Percentiles rank a stretch among this genome's conserved stretches.
phyloP scores from a whole-genome alignment of 2,113 vertebrate species.

The Ia io region DNA sequence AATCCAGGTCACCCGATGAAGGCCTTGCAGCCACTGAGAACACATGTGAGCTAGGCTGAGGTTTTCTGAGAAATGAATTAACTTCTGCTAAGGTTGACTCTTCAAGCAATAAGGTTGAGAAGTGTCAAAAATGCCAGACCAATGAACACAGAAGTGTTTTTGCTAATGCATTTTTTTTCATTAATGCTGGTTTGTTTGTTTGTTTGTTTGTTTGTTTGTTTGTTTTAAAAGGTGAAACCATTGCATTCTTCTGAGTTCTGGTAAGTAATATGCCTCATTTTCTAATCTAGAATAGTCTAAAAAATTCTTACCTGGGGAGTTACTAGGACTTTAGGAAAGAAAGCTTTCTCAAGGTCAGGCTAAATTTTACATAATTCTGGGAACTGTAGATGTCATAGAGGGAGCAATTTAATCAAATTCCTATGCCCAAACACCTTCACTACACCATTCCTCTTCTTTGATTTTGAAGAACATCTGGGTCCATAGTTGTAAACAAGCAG shows the following conservation, averaged over 20 bases:
- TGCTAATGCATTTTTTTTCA: not conserved
- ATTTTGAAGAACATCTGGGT: slow-evolving; percentile 7
- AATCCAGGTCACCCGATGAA: not conserved
- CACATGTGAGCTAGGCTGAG: not conserved
- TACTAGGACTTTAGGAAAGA: not conserved
- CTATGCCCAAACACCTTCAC: not conserved
- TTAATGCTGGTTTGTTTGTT: not conserved
- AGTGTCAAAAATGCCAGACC: not conserved
- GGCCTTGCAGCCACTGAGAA: not conserved
- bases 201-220: not conserved
- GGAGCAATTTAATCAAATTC: not conserved
- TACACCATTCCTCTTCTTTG: not conserved
- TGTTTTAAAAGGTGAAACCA: not conserved
- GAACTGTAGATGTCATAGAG: not conserved
- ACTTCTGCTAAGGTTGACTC: not conserved
- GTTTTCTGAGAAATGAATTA: slow-evolving; percentile 8
- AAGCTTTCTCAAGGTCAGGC: not conserved
- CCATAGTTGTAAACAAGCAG: not conserved
- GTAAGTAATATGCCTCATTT: not conserved
- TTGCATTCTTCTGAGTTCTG: not conserved
- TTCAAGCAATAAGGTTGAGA: not conserved
- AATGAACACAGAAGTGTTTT: not conserved
- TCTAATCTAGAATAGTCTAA: not conserved
- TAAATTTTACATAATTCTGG: not conserved
- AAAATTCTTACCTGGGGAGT: not conserved